Evolutionary conservation across 2,113 vertebrate genomes (phyloP).

Genomic region (Perca fluviatilis): DNA sequence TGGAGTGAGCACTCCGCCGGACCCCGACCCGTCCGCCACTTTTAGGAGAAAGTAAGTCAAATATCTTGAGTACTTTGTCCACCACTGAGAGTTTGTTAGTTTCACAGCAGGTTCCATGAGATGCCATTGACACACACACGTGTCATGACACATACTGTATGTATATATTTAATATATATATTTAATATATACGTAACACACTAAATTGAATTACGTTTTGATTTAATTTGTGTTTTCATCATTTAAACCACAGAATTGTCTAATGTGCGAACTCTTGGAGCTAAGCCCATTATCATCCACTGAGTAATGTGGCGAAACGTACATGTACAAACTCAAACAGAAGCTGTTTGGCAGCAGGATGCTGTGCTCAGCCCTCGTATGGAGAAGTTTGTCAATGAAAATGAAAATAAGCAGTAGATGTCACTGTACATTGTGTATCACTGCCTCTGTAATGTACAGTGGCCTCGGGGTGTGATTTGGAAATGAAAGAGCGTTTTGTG

Average conservation of each 20-base stretch:
- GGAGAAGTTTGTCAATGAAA: slow-evolving; percentile 12
- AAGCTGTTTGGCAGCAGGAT: slow-evolving; percentile 10
- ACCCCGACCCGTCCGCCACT: no score
- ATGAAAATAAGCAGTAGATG: slow-evolving; percentile 49
- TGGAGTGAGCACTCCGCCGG: no score
- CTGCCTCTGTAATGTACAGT: slow-evolving; percentile 41
- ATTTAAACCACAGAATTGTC: background rate
- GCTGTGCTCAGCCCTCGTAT: slow-evolving; percentile 3
- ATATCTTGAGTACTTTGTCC: no score
- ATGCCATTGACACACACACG: background rate
- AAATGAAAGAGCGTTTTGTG: slow-evolving; percentile 59
- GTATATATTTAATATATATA: no score
- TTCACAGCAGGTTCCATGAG: background rate
- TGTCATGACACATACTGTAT: background rate
- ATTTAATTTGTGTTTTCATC: slow-evolving; percentile 2
- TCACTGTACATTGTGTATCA: slow-evolving; percentile 33
- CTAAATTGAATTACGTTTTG: background rate
- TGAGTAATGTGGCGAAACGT: background rate
- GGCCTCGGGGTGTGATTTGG: slow-evolving; percentile 45
- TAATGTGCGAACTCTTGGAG: background rate
- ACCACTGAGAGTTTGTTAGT: background rate
- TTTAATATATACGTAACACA: background rate
- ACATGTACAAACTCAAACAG: slow-evolving; percentile 1
- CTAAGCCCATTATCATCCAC: background rate
- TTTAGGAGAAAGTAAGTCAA: no score